A percentile compares a stretch with the other conserved stretches of the same genome.
These are phyloP conservation scores for Bombus picipes DNA, from an alignment of 1,140 invertebrate species.

Conservation along the genomic window DNA sequence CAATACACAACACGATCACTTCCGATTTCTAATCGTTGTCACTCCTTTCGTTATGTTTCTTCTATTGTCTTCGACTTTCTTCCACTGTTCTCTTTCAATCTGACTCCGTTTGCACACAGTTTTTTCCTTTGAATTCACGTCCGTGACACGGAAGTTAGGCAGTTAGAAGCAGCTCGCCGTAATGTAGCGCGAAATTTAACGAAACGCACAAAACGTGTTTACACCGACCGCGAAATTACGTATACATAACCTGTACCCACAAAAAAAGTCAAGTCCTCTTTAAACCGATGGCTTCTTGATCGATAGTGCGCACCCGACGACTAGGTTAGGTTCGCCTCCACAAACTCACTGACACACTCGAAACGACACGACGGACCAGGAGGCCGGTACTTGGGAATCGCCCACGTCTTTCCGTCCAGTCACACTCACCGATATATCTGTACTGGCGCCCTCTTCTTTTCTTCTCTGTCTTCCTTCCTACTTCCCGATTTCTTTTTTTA, in stretches of 20 bases:
- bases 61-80: neutral
- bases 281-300: conserved; percentile 49
- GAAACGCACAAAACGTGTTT: neutral
- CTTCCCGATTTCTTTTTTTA: conserved; percentile 1
- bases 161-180: neutral
- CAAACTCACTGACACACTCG: conserved; percentile 72
- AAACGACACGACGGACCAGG: conserved; percentile 45
- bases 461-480: conserved; percentile 23
- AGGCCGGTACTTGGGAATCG: conserved; percentile 62
- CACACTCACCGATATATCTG: conserved; percentile 58
- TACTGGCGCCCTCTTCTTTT: conserved; percentile 66
- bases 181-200: conserved; percentile 14
- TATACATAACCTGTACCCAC: neutral
- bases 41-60: neutral
- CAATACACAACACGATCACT: conserved; percentile 46
- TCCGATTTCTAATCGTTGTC: conserved; percentile 1
- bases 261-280: conserved; percentile 1
- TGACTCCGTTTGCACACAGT: neutral
- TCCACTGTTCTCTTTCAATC: neutral
- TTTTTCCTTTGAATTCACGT: neutral
- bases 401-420: conserved; percentile 70
- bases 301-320: conserved; percentile 50
- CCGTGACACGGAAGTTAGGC: neutral
- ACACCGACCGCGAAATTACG: neutral
- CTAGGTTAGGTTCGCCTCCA: conserved; percentile 70